A percentile compares a stretch with the other conserved stretches of the same genome.
Conservation (phyloP, 2,888 invertebrate genomes). For the Stegophylla sp. region DNA sequence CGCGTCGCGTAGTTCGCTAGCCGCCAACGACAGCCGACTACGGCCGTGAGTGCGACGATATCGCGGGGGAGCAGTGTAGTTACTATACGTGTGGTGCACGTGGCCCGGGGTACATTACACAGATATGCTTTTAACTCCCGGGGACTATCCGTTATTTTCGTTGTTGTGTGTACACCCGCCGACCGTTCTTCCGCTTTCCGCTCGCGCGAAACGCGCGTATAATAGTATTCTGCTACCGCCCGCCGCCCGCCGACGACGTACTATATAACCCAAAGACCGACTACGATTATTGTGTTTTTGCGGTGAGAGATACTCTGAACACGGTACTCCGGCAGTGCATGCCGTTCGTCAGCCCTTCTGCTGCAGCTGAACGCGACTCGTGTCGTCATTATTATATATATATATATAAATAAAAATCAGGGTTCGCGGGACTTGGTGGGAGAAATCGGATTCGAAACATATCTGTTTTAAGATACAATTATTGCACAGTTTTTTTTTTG, state of each 20-base stretch:
- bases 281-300: constrained; percentile 24
- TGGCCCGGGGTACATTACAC: constrained; percentile 58
- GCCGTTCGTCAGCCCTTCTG: background rate
- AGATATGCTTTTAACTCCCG: constrained; percentile 58
- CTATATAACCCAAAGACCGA: constrained; percentile 21
- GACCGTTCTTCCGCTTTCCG: constrained; percentile 20
- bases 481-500: no score
- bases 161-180: constrained; percentile 19
- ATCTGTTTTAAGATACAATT: no score
- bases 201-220: background rate
- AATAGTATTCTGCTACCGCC: background rate
- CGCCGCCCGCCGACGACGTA: background rate
- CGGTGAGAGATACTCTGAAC: background rate
- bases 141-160: constrained; percentile 57
- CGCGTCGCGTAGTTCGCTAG: background rate
- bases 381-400: no score
- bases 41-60: constrained; percentile 1
- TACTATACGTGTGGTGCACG: constrained; percentile 19
- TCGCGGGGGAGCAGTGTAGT: background rate
- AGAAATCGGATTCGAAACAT: no score
- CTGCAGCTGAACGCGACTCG: background rate
- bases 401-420: no score
- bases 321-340: background rate
- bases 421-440: no score
- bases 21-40: background rate